phyloP scores from a whole-genome alignment of 2,888 invertebrate genomes.

The Clepsis dumicolana region DNA sequence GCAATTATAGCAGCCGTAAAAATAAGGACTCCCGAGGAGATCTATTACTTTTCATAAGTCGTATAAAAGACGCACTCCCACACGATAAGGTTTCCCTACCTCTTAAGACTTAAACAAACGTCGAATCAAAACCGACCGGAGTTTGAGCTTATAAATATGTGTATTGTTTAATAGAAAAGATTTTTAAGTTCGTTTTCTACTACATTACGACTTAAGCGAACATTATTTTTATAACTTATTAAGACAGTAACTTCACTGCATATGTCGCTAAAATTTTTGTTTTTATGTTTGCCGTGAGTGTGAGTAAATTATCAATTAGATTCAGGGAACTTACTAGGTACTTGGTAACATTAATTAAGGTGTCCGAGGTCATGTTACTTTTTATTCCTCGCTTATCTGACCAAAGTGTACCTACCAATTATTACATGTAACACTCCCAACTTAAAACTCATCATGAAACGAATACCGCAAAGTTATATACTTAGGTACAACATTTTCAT shows the following conservation, averaged over 20 bases:
- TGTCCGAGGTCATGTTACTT: conserved; percentile 64
- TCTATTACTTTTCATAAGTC: conserved; percentile 13
- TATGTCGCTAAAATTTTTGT: conserved; percentile 67
- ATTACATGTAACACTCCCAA: neutral
- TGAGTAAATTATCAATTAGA: conserved; percentile 74
- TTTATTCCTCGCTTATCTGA: conserved; percentile 45
- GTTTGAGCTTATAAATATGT: neutral
- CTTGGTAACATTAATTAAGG: conserved; percentile 69
- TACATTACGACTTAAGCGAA: neutral
- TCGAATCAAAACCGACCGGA: neutral
- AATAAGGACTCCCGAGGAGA: conserved; percentile 9
- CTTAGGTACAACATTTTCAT: conserved; percentile 33
- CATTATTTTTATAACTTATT: conserved; percentile 15
- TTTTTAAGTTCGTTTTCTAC: neutral
- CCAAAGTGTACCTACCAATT: conserved; percentile 21
- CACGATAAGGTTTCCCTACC: neutral
- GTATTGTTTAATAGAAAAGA: neutral
- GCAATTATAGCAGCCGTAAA: conserved; percentile 3
- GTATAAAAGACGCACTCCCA: neutral
- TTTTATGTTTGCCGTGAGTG: conserved; percentile 72
- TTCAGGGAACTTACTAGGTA: conserved; percentile 67
- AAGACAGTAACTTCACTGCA: conserved; percentile 48
- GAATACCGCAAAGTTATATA: conserved; percentile 21
- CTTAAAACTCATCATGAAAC: conserved; percentile 18
- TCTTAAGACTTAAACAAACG: neutral